Evolutionary conservation across 2,797 vertebrate species (phyloP).

Genomic region (Rhabdophis nuchalis): DNA sequence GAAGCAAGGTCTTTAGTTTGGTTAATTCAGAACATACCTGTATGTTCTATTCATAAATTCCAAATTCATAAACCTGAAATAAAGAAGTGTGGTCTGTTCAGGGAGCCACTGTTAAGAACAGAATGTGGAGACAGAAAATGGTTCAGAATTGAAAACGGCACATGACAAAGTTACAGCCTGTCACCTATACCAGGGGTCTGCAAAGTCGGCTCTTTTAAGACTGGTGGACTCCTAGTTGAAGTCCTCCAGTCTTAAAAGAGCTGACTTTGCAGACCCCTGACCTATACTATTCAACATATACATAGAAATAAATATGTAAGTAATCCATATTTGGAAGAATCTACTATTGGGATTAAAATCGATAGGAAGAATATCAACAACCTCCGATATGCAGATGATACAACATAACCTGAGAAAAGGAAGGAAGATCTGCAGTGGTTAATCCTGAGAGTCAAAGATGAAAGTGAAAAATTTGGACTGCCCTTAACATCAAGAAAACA

Average conservation of each 20-base stretch:
- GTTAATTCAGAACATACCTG: background rate
- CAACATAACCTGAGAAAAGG: background rate
- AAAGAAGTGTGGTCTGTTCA: background rate
- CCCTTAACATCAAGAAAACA: background rate
- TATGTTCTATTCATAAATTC: background rate
- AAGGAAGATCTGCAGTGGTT: background rate
- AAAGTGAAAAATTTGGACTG: background rate
- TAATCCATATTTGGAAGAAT: background rate
- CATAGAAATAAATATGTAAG: background rate
- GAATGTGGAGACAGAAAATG: background rate
- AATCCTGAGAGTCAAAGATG: background rate
- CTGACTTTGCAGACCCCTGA: too few species aligned
- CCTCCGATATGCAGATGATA: background rate
- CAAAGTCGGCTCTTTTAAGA: too few species aligned
- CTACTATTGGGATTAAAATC: background rate
- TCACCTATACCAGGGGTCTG: too few species aligned
- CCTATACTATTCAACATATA: too few species aligned
- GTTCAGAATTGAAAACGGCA: background rate
- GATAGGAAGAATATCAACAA: background rate
- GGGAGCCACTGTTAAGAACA: background rate
- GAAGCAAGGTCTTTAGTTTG: background rate
- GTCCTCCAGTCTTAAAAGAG: too few species aligned
- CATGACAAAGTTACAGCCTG: background rate
- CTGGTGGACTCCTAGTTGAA: too few species aligned
- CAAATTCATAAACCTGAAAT: background rate